These are phyloP conservation scores for Lordiphosa stackelbergi DNA, from an alignment of 1,140 invertebrate species.

Conservation along the genomic window DNA sequence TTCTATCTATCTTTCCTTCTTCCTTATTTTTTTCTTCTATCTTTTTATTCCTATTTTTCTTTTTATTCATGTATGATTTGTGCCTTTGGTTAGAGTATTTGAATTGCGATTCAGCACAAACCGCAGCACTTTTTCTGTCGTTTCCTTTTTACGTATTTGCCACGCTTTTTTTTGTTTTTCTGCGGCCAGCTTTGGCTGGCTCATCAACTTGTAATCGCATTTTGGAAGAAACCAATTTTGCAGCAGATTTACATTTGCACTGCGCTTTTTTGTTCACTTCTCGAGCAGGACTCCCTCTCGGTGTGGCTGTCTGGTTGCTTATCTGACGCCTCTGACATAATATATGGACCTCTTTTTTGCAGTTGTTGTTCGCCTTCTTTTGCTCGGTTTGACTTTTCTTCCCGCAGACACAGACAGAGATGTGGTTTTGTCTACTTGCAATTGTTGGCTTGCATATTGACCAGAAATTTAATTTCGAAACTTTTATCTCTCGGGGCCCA, in stretches of 20 bases:
- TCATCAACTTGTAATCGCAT: conserved; percentile 67
- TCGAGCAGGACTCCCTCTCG: not conserved
- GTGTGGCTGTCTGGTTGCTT: conserved; percentile 44
- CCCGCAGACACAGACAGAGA: conserved; percentile 40
- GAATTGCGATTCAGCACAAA: too few relatives aligned
- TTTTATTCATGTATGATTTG: not conserved
- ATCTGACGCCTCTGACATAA: conserved; percentile 72
- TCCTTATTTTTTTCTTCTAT: not conserved
- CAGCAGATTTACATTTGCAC: conserved; percentile 62
- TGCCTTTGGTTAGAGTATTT: not conserved
- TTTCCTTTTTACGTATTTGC: conserved; percentile 17
- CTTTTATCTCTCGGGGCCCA: not conserved
- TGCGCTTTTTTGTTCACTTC: conserved; percentile 20
- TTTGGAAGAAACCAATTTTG: conserved; percentile 62
- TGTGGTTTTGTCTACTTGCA: conserved; percentile 19
- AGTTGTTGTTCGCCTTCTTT: conserved; percentile 3
- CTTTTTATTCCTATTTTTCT: not conserved
- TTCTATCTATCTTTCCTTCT: not conserved
- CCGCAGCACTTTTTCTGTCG: conserved; percentile 17
- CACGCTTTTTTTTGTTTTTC: too few relatives aligned
- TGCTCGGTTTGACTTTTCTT: conserved; percentile 34
- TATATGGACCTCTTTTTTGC: conserved; percentile 60
- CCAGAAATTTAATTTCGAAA: conserved; percentile 10
- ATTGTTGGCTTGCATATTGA: conserved; percentile 5
- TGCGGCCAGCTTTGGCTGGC: conserved; percentile 28